Conservation (phyloP, 2,113 vertebrate species). For the Percopsis transmontana region DNA sequence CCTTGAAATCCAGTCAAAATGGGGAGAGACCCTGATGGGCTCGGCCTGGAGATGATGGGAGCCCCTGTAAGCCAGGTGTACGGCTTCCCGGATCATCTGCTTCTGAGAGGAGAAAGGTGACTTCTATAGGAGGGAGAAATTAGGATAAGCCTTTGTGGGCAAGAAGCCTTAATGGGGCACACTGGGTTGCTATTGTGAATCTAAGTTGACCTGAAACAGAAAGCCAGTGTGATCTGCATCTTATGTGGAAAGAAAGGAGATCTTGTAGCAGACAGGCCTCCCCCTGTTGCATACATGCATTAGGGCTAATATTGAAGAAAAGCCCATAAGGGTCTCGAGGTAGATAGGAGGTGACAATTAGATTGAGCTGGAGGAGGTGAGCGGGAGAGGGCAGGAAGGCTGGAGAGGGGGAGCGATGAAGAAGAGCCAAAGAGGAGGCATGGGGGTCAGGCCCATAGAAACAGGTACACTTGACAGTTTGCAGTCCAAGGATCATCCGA, state of each 20-base stretch:
- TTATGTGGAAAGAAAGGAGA: constrained; percentile 38
- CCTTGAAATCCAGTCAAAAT: constrained; percentile 75
- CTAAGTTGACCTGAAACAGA: constrained; percentile 48
- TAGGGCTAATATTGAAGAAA: constrained; percentile 37
- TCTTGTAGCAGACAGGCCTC: constrained; percentile 34
- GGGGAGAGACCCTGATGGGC: constrained; percentile 62
- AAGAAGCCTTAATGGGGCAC: constrained; percentile 48
- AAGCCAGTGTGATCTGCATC: constrained; percentile 54
- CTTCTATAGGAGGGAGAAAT: constrained; percentile 48
- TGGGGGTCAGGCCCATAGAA: constrained; percentile 55
- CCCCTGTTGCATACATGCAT: constrained; percentile 59
- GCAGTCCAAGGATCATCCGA: constrained; percentile 66
- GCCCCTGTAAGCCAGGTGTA: constrained; percentile 56
- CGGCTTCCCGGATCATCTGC: constrained; percentile 50
- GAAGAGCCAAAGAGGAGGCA: constrained; percentile 55
- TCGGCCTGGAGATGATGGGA: constrained; percentile 66
- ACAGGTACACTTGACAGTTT: constrained; percentile 76
- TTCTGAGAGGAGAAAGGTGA: constrained; percentile 45
- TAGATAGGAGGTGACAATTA: constrained; percentile 67
- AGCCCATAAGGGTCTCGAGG: constrained; percentile 45
- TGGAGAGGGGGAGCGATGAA: constrained; percentile 41
- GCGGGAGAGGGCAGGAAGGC: constrained; percentile 34
- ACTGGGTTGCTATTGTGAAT: constrained; percentile 64
- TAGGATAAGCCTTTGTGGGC: constrained; percentile 53
- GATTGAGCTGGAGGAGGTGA: constrained; percentile 41